Percentiles rank a stretch among this genome's conserved stretches.
Conservation (phyloP, 2,797 vertebrate species). For the Tadarida brasiliensis region DNA sequence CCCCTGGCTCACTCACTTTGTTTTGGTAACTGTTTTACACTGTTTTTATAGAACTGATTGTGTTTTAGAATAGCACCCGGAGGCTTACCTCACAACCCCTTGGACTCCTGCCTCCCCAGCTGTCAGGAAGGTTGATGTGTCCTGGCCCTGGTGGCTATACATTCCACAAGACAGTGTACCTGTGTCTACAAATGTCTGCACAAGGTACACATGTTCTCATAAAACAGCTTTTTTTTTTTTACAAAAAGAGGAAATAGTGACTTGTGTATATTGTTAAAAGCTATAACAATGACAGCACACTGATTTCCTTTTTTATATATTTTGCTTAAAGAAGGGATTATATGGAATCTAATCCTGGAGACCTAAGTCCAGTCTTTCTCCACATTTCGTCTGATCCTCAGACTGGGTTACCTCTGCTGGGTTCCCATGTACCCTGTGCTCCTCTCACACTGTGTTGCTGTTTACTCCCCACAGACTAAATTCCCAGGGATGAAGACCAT, state of each 20-base stretch:
- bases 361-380: not conserved
- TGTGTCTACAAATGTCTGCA: not conserved
- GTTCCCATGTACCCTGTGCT: not conserved
- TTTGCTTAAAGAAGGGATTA: conserved; percentile 43
- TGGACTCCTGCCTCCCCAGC: not conserved
- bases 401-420: not conserved
- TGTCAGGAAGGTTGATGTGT: conserved; percentile 19
- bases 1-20: not conserved
- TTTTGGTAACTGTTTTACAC: conserved; percentile 36
- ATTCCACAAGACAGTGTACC: not conserved
- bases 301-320: conserved; percentile 38
- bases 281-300: not conserved
- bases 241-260: not conserved
- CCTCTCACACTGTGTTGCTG: not conserved
- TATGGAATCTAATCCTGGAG: not conserved
- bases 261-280: not conserved
- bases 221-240: not conserved
- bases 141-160: not conserved
- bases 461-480: not conserved
- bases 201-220: not conserved
- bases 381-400: not conserved
- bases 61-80: conserved; percentile 40
- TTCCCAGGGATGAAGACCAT: not conserved
- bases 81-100: not conserved
- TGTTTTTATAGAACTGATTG: conserved; percentile 24